Base-by-base conservation (phyloP, 1,140 invertebrate species). In the Dufourea novaeangliae region DNA sequence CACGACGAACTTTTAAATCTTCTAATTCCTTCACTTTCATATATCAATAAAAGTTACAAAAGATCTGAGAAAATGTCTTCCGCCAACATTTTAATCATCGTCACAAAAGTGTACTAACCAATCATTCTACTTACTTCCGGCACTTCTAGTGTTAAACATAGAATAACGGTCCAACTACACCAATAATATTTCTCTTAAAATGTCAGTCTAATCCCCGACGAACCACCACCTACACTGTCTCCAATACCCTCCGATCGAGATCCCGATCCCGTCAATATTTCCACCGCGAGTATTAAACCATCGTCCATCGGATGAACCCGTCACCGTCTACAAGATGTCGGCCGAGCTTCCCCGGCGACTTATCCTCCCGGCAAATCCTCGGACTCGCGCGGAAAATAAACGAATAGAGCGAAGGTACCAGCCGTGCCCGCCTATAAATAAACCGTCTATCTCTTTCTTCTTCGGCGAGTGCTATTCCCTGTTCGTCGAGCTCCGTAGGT, bases 391-490 rank as follows among this genome's bases (percentile, higher is more conserved):
- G 34, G 46, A 77, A n/a, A 54, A 63, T 77, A 54, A 44, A 11
- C 41, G 25, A 14, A 46, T 14, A 22, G 39, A 25, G 20, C 46
- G n/a, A 17, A 6, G 61, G 27, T 52, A 14, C 37, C 11, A n/a
- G 39, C 14, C 20, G 25, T 1, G 1, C 3, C 20, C 39, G 64
- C 17, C 27, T 77, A 56, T 71, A 77, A 71, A 77, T 70, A 77
- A 62, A 71, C 32, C 57, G 41, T 25, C 74, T n/a, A n/a, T n/a
- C n/a, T n/a, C n/a, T n/a, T n/a, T n/a, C n/a, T n/a, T n/a, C n/a
- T 27, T 32, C 6, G 12, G 12, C 25, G 63, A 77, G 57, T 77
- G 75, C 10, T 39, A 17, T 77, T 71, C 68, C 68, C 57, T 63
- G 68, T 77, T 63, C 68, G 20, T 22, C 34, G 46, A 29, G 12